phyloP scores from a whole-genome alignment of 2,888 invertebrate species.

The Synanthedon andrenaeformis region DNA sequence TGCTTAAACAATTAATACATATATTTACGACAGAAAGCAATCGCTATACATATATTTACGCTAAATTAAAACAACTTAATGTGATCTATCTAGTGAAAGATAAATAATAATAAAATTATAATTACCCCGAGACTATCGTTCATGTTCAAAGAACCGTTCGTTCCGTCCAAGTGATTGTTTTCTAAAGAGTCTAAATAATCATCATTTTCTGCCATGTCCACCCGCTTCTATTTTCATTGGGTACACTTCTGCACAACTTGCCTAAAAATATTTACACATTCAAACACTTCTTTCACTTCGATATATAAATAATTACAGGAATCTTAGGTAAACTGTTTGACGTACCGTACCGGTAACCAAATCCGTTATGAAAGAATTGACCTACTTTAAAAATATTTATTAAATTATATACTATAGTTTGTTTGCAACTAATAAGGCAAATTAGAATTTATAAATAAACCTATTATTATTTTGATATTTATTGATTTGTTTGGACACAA shows the following conservation, averaged over 20 bases:
- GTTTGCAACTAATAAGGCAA: slow-evolving; percentile 19
- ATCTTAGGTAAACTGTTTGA: not conserved
- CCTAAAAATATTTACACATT: slow-evolving; percentile 13
- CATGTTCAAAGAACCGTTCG: slow-evolving; percentile 71
- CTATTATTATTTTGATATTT: slow-evolving; percentile 37
- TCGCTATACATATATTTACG: too few relatives aligned
- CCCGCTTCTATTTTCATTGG: slow-evolving; percentile 34
- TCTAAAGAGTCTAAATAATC: slow-evolving; percentile 65
- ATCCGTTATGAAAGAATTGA: slow-evolving; percentile 34
- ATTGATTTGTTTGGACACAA: slow-evolving; percentile 39
- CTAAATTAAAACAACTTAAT: too few relatives aligned
- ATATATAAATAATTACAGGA: not conserved
- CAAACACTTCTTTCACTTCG: not conserved
- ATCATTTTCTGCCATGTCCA: slow-evolving; percentile 65
- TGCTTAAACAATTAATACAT: too few relatives aligned
- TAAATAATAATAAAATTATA: slow-evolving; percentile 5
- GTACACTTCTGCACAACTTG: slow-evolving; percentile 3
- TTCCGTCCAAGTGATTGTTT: slow-evolving; percentile 71
- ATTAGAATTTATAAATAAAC: slow-evolving; percentile 26
- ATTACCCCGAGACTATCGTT: slow-evolving; percentile 64
- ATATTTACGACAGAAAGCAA: too few relatives aligned
- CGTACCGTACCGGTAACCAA: slow-evolving; percentile 62
- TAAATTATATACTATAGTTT: slow-evolving; percentile 18
- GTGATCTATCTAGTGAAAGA: too few relatives aligned
- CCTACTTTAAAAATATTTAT: slow-evolving; percentile 49